Evolutionary conservation across 2,797 vertebrate genomes (phyloP).

Genomic region (Gallinago nigripennis): DNA sequence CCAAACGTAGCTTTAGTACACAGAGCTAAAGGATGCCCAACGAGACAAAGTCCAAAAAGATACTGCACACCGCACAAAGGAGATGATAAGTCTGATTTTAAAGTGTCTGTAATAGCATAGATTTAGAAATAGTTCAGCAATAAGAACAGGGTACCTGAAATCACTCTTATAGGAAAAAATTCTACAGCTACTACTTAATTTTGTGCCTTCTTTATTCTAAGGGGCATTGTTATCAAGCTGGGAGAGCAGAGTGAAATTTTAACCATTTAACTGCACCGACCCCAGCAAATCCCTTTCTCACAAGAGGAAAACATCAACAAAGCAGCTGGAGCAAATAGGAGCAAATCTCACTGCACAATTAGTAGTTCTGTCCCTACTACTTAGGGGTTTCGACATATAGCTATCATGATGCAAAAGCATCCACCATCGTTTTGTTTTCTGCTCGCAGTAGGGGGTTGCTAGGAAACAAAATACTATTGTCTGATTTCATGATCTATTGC

Average conservation of each 20-base stretch:
- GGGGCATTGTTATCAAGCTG: background rate
- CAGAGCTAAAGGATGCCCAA: background rate
- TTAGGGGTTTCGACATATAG: background rate
- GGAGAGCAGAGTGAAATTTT: background rate
- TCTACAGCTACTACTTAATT: background rate
- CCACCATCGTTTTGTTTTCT: conserved; percentile 76
- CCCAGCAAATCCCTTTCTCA: background rate
- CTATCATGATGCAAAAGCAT: conserved; percentile 64
- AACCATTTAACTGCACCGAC: background rate
- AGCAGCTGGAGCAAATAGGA: background rate
- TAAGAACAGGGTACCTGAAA: background rate
- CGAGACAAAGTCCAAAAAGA: background rate
- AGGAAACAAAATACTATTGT: conserved; percentile 80
- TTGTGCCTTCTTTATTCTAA: background rate
- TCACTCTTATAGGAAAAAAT: background rate
- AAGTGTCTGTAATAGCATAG: background rate
- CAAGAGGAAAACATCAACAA: background rate
- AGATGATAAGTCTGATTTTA: background rate
- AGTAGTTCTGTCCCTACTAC: background rate
- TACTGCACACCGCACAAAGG: background rate
- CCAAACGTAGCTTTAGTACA: background rate
- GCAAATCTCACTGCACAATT: background rate
- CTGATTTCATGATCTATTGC: conserved; percentile 77
- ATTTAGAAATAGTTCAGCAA: background rate
- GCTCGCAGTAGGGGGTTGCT: conserved; percentile 77